A percentile compares a stretch with the other conserved stretches of the same genome.
phyloP scores from a whole-genome alignment of 2,113 vertebrate species.

The Caracal caracal region DNA sequence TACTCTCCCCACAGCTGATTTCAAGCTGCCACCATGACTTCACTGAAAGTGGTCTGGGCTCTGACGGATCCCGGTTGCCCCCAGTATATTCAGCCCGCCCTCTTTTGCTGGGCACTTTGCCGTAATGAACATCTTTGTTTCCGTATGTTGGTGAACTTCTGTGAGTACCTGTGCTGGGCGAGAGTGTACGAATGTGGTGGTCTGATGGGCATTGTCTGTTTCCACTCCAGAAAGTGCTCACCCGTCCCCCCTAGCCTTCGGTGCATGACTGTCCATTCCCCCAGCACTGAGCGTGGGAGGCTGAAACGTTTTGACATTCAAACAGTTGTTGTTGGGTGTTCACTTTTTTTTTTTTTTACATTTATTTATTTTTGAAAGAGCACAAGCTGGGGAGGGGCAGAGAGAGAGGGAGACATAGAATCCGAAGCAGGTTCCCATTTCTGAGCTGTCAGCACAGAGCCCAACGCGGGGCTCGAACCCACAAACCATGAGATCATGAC shows the following conservation, averaged over 20 bases:
- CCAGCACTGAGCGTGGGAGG: background rate
- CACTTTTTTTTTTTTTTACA: no score
- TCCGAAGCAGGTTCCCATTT: no score
- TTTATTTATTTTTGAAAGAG: no score
- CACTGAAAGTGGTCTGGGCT: background rate
- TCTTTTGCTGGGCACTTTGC: no score
- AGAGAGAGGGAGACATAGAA: no score
- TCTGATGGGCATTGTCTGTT: background rate
- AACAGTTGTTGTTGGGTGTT: background rate
- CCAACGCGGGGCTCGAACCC: no score
- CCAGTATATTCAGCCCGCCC: background rate
- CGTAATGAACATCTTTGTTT: background rate
- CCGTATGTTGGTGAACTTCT: background rate
- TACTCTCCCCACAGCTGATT: background rate
- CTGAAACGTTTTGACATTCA: background rate
- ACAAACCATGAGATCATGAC: no score
- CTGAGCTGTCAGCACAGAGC: no score
- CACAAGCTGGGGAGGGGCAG: no score
- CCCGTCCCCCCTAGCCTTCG: background rate
- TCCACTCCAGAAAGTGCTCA: background rate
- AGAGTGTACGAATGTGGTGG: background rate
- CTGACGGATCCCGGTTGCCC: background rate
- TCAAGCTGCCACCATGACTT: background rate
- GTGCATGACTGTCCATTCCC: background rate
- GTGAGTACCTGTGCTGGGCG: accelerated